Base-by-base conservation (phyloP, 2,113 vertebrate genomes). In the Leptocoma aspasia region DNA sequence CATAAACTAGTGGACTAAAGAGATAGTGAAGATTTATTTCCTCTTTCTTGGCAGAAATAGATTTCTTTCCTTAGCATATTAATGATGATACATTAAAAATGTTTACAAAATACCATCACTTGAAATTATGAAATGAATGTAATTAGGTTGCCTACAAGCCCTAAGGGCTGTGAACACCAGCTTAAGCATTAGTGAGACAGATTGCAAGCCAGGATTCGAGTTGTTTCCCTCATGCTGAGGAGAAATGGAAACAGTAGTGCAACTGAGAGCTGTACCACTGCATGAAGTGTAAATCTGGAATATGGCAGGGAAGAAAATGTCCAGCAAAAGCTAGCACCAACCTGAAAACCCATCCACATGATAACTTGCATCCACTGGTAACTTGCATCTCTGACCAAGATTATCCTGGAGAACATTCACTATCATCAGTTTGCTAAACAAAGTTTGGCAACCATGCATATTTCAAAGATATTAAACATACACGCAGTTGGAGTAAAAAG, bases 21-120 rank as follows among this genome's bases (percentile, higher is more conserved):
- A 97, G 90, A 96, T 95, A 97, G 97, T 96, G 96, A 98, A 97
- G 97, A 97, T 97, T 97, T 98, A 97, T 97, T 96, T 98, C 94
- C 92, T 96, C 60, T 96, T 94, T 95, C 78, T 89, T 96, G 96
- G 82, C 92, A 97, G 86, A 97, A 98, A 96, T 87, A 97, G 90
- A 97, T 97, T 96, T 95, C 76, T 97, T 97, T 95, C 95, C 82
- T 97, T 95, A 93, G 96, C 79, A 95, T 98, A 98, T 97, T 98
- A 98, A 98, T 96, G 95, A 97, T 94, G 92, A 97, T 94, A 88
- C 91, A 91, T 97, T 98, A 97, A 97, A 97, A 97, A 96, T 98
- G 91, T 97, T 98, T 98, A 96, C 96, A 96, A 89, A 96, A 96
- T 86, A 97, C 96, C 88, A 92, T 96, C 80, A 90, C 87, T 94